Evolutionary conservation across 2,113 vertebrate species (phyloP).

Genomic region (Neodontobutis hainanensis): DNA sequence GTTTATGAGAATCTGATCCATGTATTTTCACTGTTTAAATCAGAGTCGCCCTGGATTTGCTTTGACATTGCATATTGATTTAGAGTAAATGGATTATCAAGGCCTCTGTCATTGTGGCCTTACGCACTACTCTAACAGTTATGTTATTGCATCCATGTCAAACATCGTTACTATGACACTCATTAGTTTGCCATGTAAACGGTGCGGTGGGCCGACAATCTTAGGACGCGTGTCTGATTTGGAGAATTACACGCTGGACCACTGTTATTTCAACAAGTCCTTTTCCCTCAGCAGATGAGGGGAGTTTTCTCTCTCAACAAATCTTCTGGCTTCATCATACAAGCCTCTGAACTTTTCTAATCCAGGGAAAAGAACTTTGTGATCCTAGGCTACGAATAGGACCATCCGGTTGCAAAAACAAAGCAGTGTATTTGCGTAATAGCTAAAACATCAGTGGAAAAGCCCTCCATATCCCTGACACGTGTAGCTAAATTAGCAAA

Average conservation of each 20-base stretch:
- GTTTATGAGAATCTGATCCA: conserved; percentile 54
- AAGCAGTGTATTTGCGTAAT: conserved; percentile 65
- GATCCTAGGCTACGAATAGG: conserved; percentile 48
- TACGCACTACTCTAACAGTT: conserved; percentile 7
- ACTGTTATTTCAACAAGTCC: conserved; percentile 63
- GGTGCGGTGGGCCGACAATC: conserved; percentile 41
- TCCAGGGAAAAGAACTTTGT: conserved; percentile 51
- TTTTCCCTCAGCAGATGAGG: conserved; percentile 52
- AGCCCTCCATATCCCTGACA: conserved; percentile 69
- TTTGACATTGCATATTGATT: conserved; percentile 62
- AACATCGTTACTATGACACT: conserved; percentile 58
- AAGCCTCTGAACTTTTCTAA: conserved; percentile 45
- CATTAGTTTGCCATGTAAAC: conserved; percentile 49
- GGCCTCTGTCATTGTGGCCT: conserved; percentile 38
- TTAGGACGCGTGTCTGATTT: conserved; percentile 25
- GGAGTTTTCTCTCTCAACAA: conserved; percentile 73
- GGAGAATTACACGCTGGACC: conserved; percentile 41
- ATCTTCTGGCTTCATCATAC: conserved; percentile 58
- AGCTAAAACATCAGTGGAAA: conserved; percentile 66
- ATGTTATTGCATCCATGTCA: conserved; percentile 50
- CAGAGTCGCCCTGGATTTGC: conserved; percentile 39
- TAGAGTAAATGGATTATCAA: conserved; percentile 53
- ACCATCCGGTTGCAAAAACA: conserved; percentile 63
- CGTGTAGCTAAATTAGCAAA: conserved; percentile 70
- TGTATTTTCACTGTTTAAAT: conserved; percentile 36